Base-by-base conservation (phyloP, 2,888 invertebrate species). In the Trissolcus japonicus region DNA sequence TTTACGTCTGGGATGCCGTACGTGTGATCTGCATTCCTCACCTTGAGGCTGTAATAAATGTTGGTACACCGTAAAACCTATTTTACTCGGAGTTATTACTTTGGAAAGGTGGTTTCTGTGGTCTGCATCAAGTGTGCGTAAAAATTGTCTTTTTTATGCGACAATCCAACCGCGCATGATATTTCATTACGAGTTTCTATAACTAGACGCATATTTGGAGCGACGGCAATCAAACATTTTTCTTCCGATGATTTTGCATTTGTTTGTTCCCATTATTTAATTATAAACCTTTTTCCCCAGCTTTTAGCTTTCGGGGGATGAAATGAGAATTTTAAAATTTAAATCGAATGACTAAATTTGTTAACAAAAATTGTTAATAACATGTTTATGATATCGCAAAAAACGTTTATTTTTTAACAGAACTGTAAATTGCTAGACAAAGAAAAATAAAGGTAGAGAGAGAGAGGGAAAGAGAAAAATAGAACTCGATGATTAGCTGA, bases 1-100 rank as follows among this genome's bases (percentile, higher is more conserved):
- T 69, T 63, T 60, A 68, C 63, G 57, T 21, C 4, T 51, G 63
- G 43, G 65, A 55, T 59, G 60, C 55, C 62, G 54, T 69, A 53
- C 60, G 65, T 63, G 60, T 56, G 69, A 76, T 68, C 51, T 66
- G 76, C 76, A 71, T 71, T 76, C 69, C 29, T 71, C 56, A 65
- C 67, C 76, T 76, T 65, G 71, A 69, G 71, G 76, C 71, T 76
- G 68, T 66, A 55, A 67, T 67, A 71, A 71, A 72, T 72, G 76
- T 41, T 53, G 51, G 16, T 62, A n/a, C 60, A 43, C 66, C 13
- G 56, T 65, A 66, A 66, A 53, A 61, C 29, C 57, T 71, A 71
- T 71, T 71, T 76, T 71, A 54, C 76, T 41, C 55, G 55, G 61
- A 76, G 25, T 76, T 55, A 69, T 76, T 69, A 60, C 71, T 71